Conservation (phyloP, 2,113 vertebrate genomes). For the Capricornis sumatraensis region DNA sequence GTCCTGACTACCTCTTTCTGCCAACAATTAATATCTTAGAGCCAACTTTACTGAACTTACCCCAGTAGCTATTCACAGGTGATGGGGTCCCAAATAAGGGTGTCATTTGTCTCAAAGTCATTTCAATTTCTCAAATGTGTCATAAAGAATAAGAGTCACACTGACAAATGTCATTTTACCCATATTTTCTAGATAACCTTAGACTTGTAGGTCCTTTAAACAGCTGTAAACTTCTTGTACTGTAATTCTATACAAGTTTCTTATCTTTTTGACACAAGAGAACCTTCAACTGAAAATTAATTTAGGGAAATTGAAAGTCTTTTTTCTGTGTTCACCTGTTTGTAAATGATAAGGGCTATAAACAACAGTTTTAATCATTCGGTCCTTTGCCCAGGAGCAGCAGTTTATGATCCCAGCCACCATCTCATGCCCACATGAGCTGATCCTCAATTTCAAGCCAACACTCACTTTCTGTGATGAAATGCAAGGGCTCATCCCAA, state of each 20-base stretch:
- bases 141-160: not conserved
- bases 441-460: constrained; percentile 73
- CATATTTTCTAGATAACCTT: constrained; percentile 65
- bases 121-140: not conserved
- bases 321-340: constrained; percentile 77
- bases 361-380: constrained; percentile 77
- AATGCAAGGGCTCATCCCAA: constrained; percentile 77
- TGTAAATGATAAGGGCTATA: constrained; percentile 81
- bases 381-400: constrained; percentile 64
- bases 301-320: constrained; percentile 74
- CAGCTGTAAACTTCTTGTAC: constrained; percentile 73
- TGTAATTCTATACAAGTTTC: constrained; percentile 71
- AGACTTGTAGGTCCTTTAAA: constrained; percentile 59
- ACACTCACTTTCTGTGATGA: constrained; percentile 72
- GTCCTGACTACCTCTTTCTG: not conserved
- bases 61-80: not conserved
- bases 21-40: not conserved
- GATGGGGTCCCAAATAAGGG: not conserved
- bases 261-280: constrained; percentile 78
- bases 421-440: constrained; percentile 60
- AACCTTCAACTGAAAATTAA: constrained; percentile 79
- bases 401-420: constrained; percentile 57
- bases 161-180: constrained; percentile 48
- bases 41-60: not conserved
- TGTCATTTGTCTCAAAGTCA: constrained; percentile 7